Evolutionary conservation across 2,113 vertebrate genomes (phyloP).

Genomic region (Oryzias woworae): DNA sequence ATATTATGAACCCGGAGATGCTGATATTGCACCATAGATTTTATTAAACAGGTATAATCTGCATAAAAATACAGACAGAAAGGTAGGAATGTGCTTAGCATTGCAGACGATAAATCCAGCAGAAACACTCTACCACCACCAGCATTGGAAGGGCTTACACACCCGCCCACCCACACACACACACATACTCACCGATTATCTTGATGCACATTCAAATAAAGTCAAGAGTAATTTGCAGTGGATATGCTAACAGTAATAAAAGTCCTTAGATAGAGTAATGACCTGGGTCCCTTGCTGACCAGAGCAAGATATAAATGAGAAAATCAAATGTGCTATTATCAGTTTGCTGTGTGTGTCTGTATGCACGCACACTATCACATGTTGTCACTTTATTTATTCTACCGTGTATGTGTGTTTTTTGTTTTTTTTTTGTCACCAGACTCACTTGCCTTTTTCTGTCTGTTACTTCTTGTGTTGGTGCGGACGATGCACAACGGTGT

Average conservation of each 20-base stretch:
- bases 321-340: conserved; percentile 57
- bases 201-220: conserved; percentile 70
- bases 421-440: conserved; percentile 34
- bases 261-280: conserved; percentile 70
- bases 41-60: conserved; percentile 44
- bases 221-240: conserved; percentile 70
- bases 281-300: conserved; percentile 59
- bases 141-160: conserved; percentile 24
- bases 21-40: conserved; percentile 32
- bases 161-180: conserved; percentile 14
- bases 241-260: conserved; percentile 65
- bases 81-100: conserved; percentile 51
- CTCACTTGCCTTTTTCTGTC: conserved; percentile 23
- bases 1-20: conserved; percentile 20
- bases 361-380: not conserved
- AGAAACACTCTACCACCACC: not conserved
- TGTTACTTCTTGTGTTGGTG: conserved; percentile 37
- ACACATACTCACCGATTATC: conserved; percentile 33
- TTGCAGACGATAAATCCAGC: conserved; percentile 59
- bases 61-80: conserved; percentile 45
- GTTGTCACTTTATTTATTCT: conserved; percentile 36
- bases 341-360: conserved; percentile 11
- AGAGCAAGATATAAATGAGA: conserved; percentile 57
- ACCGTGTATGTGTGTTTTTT: conserved; percentile 12
- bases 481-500: conserved; percentile 40